Conservation (phyloP, 2,113 vertebrate species). For the Pedionomus torquatus region DNA sequence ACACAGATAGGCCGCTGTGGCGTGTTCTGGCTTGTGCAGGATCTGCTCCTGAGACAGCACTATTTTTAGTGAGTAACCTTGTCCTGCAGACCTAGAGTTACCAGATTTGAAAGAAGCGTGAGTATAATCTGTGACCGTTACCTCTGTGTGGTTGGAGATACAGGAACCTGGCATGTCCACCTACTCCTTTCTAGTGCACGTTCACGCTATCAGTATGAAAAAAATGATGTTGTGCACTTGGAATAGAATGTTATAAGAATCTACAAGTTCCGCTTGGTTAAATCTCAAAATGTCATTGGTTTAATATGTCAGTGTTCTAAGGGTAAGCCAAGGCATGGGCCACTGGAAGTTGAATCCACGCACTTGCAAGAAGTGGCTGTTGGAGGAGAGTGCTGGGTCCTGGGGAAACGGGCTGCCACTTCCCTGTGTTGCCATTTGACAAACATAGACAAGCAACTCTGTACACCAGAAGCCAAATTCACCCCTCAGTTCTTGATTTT, state of each 20-base stretch:
- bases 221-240: not conserved
- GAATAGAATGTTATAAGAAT: not conserved
- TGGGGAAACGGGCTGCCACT: not conserved
- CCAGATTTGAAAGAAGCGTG: not conserved
- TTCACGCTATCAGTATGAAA: not conserved
- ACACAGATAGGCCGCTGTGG: not conserved
- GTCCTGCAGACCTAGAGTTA: not conserved
- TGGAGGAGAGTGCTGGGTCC: not conserved
- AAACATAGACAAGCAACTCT: not conserved
- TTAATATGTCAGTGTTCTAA: not conserved
- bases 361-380: rapidly evolving
- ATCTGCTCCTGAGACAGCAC: not conserved
- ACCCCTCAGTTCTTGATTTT: not conserved
- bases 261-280: not conserved
- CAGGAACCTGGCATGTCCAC: rapidly evolving
- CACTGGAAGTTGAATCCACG: rapidly evolving
- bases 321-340: not conserved
- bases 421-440: not conserved
- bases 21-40: not conserved
- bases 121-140: rapidly evolving
- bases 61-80: not conserved
- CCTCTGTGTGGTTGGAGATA: too few species aligned
- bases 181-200: rapidly evolving
- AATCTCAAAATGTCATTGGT: not conserved
- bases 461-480: not conserved